A percentile compares a stretch with the other conserved stretches of the same genome.
Conservation (phyloP, 64 coral and sea anemone species). For the Montipora foliosa region DNA sequence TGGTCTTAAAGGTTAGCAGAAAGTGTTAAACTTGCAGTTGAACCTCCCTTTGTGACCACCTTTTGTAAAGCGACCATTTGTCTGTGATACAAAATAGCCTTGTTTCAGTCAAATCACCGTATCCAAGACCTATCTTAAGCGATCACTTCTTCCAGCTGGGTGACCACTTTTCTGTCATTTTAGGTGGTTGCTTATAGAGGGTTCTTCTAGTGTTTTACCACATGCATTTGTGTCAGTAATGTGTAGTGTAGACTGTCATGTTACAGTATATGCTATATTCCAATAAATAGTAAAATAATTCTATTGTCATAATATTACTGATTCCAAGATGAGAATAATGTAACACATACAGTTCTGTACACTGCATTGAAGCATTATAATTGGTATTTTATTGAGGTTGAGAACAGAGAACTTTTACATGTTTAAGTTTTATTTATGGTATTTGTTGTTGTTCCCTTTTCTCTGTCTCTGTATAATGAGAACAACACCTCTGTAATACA, state of each 20-base stretch:
- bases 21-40: background rate
- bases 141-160: background rate
- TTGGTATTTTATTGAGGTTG: no score
- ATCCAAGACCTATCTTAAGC: background rate
- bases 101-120: slow-evolving; percentile 12
- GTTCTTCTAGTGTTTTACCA: slow-evolving; percentile 27
- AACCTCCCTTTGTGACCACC: slow-evolving; percentile 11
- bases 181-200: background rate
- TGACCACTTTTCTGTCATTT: no score
- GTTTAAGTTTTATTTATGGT: no score
- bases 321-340: no score
- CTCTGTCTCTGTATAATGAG: no score
- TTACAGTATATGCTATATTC: background rate
- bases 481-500: no score
- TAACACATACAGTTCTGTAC: no score
- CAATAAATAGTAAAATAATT: no score
- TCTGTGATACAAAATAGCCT: slow-evolving; percentile 4
- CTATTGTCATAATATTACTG: no score
- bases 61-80: slow-evolving; percentile 10
- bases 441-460: no score
- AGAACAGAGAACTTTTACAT: no score
- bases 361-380: no score
- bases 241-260: slow-evolving; percentile 13
- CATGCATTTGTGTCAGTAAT: slow-evolving; percentile 20
- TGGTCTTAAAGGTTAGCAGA: slow-evolving; percentile 10